Evolutionary conservation across 2,888 invertebrate species (phyloP), one percentile per base, ranked within the genome.

Genomic region (Lobophora halterata): DNA sequence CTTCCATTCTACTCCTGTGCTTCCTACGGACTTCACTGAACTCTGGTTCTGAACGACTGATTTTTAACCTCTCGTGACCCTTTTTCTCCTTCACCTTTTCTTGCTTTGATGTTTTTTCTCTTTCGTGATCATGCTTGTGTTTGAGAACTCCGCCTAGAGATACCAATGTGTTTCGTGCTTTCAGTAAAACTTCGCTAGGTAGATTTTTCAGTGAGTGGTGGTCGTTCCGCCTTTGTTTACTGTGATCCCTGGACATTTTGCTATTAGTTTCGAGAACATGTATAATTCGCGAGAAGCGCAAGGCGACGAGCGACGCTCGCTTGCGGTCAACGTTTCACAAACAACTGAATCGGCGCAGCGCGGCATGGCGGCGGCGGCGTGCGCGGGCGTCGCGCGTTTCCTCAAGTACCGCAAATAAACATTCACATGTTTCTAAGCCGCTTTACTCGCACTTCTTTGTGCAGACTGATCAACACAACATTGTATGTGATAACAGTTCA

Each of bases 361-460:
- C 67, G 70, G 67, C 50, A 53, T 61, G 73, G 35, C 38, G 55
- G 65, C 65, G 61, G 75, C 76, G 71, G 67, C 49, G 57, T 65
- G 77, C 75, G 77, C 79, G 74, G 73, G 79, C 75, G 81, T 67
- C 66, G 67, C 65, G 60, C 72, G 72, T 69, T 72, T 65, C 71
- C 68, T 63, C 71, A 64, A 71, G 57, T 65, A 79, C 78, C 76
- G 67, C 81, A 85, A 85, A 85, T 85, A 85, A 81, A 82, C 81
- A 69, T 67, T 68, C 70, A 64, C 67, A 66, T 66, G 69, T 66
- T 71, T 55, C 61, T 55, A 61, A 58, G 49, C 48, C 53, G 54
- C 53, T 35, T 37, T 31, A 54, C n/a, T n/a, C n/a, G n/a, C n/a
- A n/a, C 43, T 61, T 53, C 51, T 57, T 55, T 46, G 54, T 49